Base-by-base conservation (phyloP, 2,797 vertebrate species). In the Gymnoscopelus braueri region DNA sequence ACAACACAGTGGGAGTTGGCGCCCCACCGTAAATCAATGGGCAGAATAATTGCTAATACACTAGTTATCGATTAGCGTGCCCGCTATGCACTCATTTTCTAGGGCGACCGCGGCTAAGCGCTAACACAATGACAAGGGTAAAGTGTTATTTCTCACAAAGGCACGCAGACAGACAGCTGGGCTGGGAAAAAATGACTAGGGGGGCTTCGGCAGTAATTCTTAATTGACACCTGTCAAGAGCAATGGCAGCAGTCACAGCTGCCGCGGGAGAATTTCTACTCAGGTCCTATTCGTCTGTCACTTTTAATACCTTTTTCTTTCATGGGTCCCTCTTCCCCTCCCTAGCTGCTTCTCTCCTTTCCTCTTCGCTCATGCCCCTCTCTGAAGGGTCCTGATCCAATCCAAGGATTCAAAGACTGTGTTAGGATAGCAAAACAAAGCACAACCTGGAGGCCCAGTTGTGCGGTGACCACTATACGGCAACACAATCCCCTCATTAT, bases 21-120 rank as follows among this genome's bases (percentile, higher is more conserved):
- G 94, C 93, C 93, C 94, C 94, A 68, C 94, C 94, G 94, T 98
- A 97, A 98, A 98, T 98, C 97, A 98, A 97, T 98, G 96, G 94
- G 94, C 95, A 98, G 97, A 99, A 95, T 95, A 95, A 98, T 98
- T 98, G 97, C 96, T 97, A 98, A 98, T 98, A 98, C 96, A 96
- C 95, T 96, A 94, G 95, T 94, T 98, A 98, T 98, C 95, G 97
- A 98, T 99, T 97, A 96, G 94, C 88, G 91, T 93, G 95, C 93
- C 94, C 93, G 95, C 94, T 81, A 51, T 84, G 85, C 88, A 76
- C 95, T 96, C 95, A 95, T 97, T 97, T 96, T 96, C 82, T 77
- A 94, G 95, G 95, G 70, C 55, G 71, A 76, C 94, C 92, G 94
- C 92, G 94, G 95, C 95, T 95, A 95, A 95, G 96, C 95, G 94